These are phyloP conservation scores for Biston betularia DNA, from an alignment of 2,888 invertebrate species.

Conservation along the genomic window DNA sequence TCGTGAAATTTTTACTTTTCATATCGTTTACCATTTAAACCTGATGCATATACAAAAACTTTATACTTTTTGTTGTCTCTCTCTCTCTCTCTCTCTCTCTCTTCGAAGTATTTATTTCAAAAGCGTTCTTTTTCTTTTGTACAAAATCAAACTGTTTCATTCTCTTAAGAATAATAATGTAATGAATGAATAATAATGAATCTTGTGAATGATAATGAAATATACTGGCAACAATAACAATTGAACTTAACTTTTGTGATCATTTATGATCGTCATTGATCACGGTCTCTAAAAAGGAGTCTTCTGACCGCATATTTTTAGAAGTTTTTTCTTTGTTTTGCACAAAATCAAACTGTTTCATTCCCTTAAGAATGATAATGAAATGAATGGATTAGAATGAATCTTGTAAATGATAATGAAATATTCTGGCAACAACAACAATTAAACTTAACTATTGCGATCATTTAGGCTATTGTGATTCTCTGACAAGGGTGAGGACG, in stretches of 20 bases:
- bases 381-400: slow-evolving; percentile 44
- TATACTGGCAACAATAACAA: slow-evolving; percentile 51
- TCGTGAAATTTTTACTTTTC: too few relatives aligned
- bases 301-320: too few relatives aligned
- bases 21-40: too few relatives aligned
- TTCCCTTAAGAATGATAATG: background rate
- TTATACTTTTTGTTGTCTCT: too few relatives aligned
- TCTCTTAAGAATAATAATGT: slow-evolving; percentile 18
- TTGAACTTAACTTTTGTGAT: slow-evolving; percentile 48
- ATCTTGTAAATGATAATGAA: slow-evolving; percentile 36
- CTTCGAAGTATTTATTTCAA: too few relatives aligned
- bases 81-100: too few relatives aligned
- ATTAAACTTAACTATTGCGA: slow-evolving; percentile 48
- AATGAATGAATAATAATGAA: slow-evolving; percentile 43
- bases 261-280: slow-evolving; percentile 24
- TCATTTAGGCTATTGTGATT: slow-evolving; percentile 51
- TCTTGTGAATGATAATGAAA: slow-evolving; percentile 44
- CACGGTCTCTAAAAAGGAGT: too few relatives aligned
- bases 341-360: too few relatives aligned
- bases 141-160: too few relatives aligned
- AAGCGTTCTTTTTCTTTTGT: too few relatives aligned
- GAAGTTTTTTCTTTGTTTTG: too few relatives aligned
- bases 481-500: slow-evolving; percentile 68
- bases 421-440: slow-evolving; percentile 53
- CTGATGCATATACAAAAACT: too few relatives aligned